Conservation (phyloP, 1,140 invertebrate species). For the Calycopis cecrops region DNA sequence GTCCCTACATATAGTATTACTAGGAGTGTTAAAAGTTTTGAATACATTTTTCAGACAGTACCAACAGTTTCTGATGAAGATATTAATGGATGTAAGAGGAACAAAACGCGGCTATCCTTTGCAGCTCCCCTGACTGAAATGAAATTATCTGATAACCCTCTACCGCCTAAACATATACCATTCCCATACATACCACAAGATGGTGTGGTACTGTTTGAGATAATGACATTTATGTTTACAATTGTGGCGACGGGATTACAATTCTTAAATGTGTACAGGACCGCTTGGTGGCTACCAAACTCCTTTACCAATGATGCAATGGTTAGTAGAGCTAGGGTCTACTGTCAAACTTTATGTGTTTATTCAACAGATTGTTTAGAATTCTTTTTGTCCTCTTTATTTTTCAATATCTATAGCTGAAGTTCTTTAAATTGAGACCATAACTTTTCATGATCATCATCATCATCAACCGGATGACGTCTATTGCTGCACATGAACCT, state of each 20-base stretch:
- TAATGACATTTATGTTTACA: slow-evolving; percentile 88
- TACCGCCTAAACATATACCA: slow-evolving; percentile 86
- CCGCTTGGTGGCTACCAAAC: slow-evolving; percentile 97
- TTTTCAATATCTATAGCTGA: too few relatives aligned
- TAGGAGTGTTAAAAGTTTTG: background rate
- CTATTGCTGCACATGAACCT: too few relatives aligned
- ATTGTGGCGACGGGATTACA: slow-evolving; percentile 86
- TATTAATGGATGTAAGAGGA: slow-evolving; percentile 38
- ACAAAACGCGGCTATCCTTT: slow-evolving; percentile 32
- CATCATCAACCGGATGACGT: too few relatives aligned
- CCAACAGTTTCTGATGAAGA: slow-evolving; percentile 47
- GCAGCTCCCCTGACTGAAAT: slow-evolving; percentile 24
- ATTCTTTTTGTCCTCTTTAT: too few relatives aligned
- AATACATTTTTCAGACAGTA: slow-evolving; percentile 31
- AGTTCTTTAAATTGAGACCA: too few relatives aligned
- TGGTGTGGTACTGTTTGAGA: slow-evolving; percentile 89
- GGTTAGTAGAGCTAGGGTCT: slow-evolving; percentile 82
- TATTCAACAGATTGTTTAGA: too few relatives aligned
- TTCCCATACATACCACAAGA: slow-evolving; percentile 91
- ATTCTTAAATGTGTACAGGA: slow-evolving; percentile 95
- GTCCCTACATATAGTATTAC: background rate
- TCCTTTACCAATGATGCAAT: slow-evolving; percentile 91
- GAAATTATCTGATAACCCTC: slow-evolving; percentile 42
- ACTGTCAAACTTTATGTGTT: too few relatives aligned
- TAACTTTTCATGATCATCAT: too few relatives aligned